Base-by-base conservation (phyloP, 2,797 vertebrate genomes). In the Arnoldichthys spilopterus region DNA sequence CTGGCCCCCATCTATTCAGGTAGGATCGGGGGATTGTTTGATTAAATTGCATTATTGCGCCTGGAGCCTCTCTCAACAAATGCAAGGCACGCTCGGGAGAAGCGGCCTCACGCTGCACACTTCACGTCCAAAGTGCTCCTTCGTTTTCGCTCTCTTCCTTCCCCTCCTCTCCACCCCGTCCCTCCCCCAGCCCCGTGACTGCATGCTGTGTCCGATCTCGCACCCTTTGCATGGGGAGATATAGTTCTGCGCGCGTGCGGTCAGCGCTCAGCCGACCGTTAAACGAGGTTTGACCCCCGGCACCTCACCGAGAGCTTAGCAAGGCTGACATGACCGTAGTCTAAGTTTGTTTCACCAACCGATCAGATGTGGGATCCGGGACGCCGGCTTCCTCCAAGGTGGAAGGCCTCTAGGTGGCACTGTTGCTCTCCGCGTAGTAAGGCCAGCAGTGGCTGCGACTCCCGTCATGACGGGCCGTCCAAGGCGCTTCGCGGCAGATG, bases 1-100 rank as follows among this genome's bases (percentile, higher is more conserved):
- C 91, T 97, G 90, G 98, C 97, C 63, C 97, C 98, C 73, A 97
- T 97, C 89, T 95, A 98, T 81, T 95, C 97, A 90, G 97, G 98
- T 99, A 96, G 95, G 96, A 72, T 34, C 0, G 32, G 54, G 56
- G 56, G 40, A 59, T 20, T 67, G 11, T n/a, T 66, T 30, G 16
- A 63, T 13, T 58, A n/a, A 40, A 62, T 9, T 18, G 1, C 9
- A 34, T 26, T 24, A 28, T 16, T 51, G 43, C 28, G 22, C 15
- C 40, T 67, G 15, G 20, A 47, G 64, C 22, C 28, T 47, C 28
- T 67, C 40, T 67, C 22, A 16, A 15, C 40, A 67, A 67, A 47
- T 45, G n/a, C 37, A 15, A 8, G n/a, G 16, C 12, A 61, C 59
- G n/a, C 34, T 15, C n/a, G 37, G 34, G 26, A 20, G 22, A 12